Evolutionary conservation across 2,797 vertebrate species (phyloP), one percentile per base, ranked within the genome.

Genomic region (Zalophus californianus): DNA sequence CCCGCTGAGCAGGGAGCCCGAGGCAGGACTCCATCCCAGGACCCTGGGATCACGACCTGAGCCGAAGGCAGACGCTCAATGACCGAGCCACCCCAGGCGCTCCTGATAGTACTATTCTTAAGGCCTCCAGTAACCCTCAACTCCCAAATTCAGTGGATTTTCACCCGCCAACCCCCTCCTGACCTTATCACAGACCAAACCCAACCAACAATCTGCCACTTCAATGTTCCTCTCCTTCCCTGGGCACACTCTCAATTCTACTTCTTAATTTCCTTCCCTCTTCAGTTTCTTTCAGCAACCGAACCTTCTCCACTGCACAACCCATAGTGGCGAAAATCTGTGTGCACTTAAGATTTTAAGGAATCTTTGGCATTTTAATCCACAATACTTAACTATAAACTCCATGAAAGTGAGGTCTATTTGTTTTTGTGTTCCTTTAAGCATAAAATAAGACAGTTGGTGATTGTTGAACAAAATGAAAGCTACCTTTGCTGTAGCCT

Each of bases 291-390:
- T 84, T 83, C 50, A 82, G 23, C 32, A 84, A 82, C 14, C 27
- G 38, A 80, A 52, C 56, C 35, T 23, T 73, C 41, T 38, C 62
- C 23, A 88, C 52, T 72, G 50, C 16, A 88, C 32, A 75, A n/a
- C 12, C 29, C 89, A 60, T n/a, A 91, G 54, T 90, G 78, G 56
- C 60, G 62, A 83, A 94, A 92, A 52, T 15, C 64, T 83, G 52
- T 58, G 13, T 60, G 13, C 14, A 50, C 38, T 78, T 96, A 73
- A 73, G 64, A 88, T 72, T 77, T 93, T 66, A 93, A 80, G 66
- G 27, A 94, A 84, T 29, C 48, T 50, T 75, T 90, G 89, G 93
- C 25, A 77, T 79, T 96, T 85, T 75, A 93, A 93, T 50, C 64
- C 73, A 70, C 52, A 91, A n/a, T 41, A 68, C 44, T 88, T 77